Base-by-base conservation (phyloP, 2,888 invertebrate species). In the Leptinotarsa tumamoca region DNA sequence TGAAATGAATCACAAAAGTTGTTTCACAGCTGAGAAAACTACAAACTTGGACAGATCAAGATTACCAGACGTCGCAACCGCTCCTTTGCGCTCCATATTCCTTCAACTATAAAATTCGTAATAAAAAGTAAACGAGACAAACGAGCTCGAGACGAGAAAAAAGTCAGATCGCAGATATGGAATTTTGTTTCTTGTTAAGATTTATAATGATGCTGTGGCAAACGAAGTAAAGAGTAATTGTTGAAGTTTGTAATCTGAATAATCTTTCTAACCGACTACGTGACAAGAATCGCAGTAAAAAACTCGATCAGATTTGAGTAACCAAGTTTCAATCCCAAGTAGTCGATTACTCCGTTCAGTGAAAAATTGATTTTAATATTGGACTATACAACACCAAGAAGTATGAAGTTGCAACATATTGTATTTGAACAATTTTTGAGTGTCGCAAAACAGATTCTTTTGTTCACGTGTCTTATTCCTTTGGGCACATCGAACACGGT, bases 21-120 rank as follows among this genome's bases (percentile, higher is more conserved):
- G 58, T 58, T 58, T 21, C 21, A 58, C 58, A 58, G 23, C 58
- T 58, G 58, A 56, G 69, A 18, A 69, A 56, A 43, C 56, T 27
- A 69, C 54, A 69, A 69, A 54, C 43, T 69, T 69, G 63, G 68
- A n/a, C 27, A 68, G 68, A 68, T 68, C 51, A 68, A 51, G 68
- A 68, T 68, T 33, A 68, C 63, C 63, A 63, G 33, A 63, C 63
- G n/a, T 63, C 27, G 5, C 43, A 43, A 27, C 63, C 63, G 63
- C 63, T 33, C 63, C 63, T 63, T 14, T 52, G 33, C 56, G 69
- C 33, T 54, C 69, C 70, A 56, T 58, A 58, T 58, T 58, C 58
- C 58, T 56, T 1, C 51, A 58, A 70, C 54, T 50, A 49, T 56
- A 70, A 70, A 70, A 70, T 70, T 70, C 27, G 70, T 49, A 43